Percentiles rank a stretch among this genome's conserved stretches.
phyloP scores from a whole-genome alignment of 2,797 vertebrate species.

The Tapirus indicus region DNA sequence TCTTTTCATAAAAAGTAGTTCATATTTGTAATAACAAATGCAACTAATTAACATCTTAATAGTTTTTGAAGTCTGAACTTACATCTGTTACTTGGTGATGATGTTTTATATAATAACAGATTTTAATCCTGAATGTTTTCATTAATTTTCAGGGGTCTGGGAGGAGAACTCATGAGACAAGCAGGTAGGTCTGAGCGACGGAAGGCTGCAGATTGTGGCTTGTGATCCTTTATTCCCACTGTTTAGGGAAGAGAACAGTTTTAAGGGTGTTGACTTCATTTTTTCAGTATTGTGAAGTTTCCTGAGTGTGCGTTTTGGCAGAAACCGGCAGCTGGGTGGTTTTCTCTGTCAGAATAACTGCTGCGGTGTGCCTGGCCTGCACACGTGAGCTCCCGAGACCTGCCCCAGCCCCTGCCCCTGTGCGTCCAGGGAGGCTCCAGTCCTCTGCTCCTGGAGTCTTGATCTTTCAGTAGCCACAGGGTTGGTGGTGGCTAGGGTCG shows the following conservation, averaged over 20 bases:
- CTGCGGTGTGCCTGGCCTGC: background rate
- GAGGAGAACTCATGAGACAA: conserved; percentile 96
- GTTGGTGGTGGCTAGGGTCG: background rate
- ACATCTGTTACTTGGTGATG: background rate
- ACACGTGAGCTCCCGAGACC: fast-evolving
- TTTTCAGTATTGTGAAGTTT: fast-evolving
- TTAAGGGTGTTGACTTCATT: fast-evolving
- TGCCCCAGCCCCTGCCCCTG: background rate
- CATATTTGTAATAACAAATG: fast-evolving
- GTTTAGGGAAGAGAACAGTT: fast-evolving
- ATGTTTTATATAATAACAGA: background rate
- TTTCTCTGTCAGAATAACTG: fast-evolving
- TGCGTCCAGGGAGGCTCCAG: too few species aligned
- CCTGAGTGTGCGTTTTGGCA: background rate
- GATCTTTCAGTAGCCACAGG: fast-evolving
- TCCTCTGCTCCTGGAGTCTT: too few species aligned
- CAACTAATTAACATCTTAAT: fast-evolving
- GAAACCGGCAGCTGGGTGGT: fast-evolving
- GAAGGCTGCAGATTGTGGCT: background rate
- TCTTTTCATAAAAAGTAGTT: background rate
- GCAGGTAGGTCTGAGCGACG: conserved; percentile 90
- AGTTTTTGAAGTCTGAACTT: background rate
- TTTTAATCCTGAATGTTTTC: background rate
- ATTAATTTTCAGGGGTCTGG: conserved; percentile 92
- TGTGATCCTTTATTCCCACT: background rate